Base-by-base conservation (phyloP, 1,140 invertebrate genomes). In the Nomia melanderi region DNA sequence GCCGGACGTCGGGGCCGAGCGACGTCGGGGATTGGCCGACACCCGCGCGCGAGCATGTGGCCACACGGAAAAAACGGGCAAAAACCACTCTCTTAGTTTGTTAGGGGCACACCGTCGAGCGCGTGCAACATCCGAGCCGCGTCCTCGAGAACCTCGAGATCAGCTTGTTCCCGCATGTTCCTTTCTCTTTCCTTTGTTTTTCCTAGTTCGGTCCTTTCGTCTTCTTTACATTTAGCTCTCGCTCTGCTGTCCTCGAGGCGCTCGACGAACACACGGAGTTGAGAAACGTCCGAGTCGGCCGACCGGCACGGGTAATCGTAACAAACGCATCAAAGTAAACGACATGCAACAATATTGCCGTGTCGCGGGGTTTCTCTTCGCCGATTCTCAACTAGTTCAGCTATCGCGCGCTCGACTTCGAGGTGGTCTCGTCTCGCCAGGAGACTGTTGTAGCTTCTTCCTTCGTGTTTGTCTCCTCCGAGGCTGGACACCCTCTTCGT, bases 61-160 rank as follows among this genome's bases (percentile, higher is more conserved):
- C n/a, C 20, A 63, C 66, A 71, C 47, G 57, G 62, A 82, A 79
- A 69, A 83, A 70, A 63, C 67, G 77, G 69, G 47, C 77, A 73
- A 67, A 50, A 72, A 67, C 69, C 69, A 67, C 64, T 80, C 80
- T 86, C 82, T 86, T 88, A 84, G 76, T 82, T 75, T 65, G 44
- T 86, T 77, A 78, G 56, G 63, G 69, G 53, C 36, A n/a, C 2
- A 50, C 47, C 25, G 23, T 41, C 39, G 17, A 29, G 8, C 47
- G 53, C 33, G 47, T 65, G 66, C 63, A 75, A 63, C 53, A 69
- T 47, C 53, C 14, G 47, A 33, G n/a, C 39, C 56, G 74, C 66
- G 44, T 33, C 31, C 29, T 39, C 73, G 50, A 77, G 54, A 54
- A 50, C 69, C 74, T 72, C 77, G 69, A 59, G 47, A 17, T 44